Evolutionary conservation across 1,140 invertebrate genomes (phyloP).

Genomic region (Drosophila repleta): DNA sequence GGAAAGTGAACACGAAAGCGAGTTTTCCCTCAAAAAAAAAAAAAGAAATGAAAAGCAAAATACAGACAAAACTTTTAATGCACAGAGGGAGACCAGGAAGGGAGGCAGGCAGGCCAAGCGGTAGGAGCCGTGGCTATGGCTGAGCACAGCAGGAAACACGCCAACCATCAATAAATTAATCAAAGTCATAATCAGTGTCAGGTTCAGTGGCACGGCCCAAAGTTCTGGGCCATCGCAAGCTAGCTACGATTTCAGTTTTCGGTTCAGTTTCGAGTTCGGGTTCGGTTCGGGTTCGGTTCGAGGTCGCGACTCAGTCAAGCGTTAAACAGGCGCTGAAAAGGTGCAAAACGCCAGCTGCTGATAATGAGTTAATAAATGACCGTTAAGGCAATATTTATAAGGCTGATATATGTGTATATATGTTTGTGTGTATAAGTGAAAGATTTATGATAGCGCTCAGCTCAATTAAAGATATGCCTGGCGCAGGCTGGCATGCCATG

Average conservation of each 20-base stretch:
- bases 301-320: conserved; percentile 32
- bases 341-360: conserved; percentile 70
- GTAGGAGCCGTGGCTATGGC: background rate
- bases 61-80: conserved; percentile 8
- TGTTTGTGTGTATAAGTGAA: background rate
- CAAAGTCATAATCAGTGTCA: conserved; percentile 83
- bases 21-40: conserved; percentile 7
- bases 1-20: conserved; percentile 47
- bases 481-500: no score
- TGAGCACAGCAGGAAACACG: conserved; percentile 73
- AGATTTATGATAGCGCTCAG: conserved; percentile 59
- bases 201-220: conserved; percentile 71
- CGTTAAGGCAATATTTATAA: conserved; percentile 68
- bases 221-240: conserved; percentile 61
- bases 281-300: conserved; percentile 33
- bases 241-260: conserved; percentile 27
- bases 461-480: conserved; percentile 8
- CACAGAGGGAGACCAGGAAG: background rate
- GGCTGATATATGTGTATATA: background rate
- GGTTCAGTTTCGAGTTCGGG: conserved; percentile 2
- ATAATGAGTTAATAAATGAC: conserved; percentile 81
- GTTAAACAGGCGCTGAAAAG: conserved; percentile 58
- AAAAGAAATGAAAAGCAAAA: conserved; percentile 12
- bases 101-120: background rate
- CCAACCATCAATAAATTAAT: conserved; percentile 84